Conservation (phyloP, 1,140 invertebrate species). For the Apis cerana region DNA sequence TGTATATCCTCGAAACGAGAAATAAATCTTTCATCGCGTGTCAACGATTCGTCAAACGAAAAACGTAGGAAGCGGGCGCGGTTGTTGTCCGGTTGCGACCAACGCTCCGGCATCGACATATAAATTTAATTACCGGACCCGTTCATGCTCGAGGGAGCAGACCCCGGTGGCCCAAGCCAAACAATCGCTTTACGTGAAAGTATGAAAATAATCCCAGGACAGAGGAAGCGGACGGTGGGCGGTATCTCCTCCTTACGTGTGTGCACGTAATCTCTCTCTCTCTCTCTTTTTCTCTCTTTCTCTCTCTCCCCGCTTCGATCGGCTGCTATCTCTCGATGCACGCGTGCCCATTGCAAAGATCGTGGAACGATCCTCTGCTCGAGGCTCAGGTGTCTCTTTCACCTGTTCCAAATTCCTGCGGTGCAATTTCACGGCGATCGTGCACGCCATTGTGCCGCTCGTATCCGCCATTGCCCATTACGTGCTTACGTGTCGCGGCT, state of each 20-base stretch:
- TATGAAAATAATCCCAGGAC: constrained; percentile 77
- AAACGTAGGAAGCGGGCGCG: not conserved
- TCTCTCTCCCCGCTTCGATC: not conserved
- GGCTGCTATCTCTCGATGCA: constrained; percentile 22
- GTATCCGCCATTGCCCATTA: constrained; percentile 57
- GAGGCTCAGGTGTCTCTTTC: constrained; percentile 53
- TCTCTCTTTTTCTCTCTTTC: not conserved
- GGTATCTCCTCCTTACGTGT: constrained; percentile 29
- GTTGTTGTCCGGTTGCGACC: constrained; percentile 52
- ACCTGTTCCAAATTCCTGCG: constrained; percentile 61
- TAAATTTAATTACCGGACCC: constrained; percentile 79
- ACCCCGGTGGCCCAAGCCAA: constrained; percentile 72
- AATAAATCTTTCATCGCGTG: not conserved
- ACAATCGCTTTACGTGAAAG: constrained; percentile 81
- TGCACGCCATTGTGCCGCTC: constrained; percentile 18
- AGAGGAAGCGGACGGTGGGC: constrained; percentile 62
- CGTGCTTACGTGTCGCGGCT: constrained; percentile 37
- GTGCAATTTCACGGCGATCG: constrained; percentile 41
- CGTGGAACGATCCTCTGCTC: constrained; percentile 44
- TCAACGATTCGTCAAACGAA: not conserved
- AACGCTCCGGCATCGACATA: constrained; percentile 71
- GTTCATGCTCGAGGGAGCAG: constrained; percentile 78
- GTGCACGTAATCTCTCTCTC: constrained; percentile 30
- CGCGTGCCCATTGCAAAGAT: constrained; percentile 6
- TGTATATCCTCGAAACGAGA: no score